Evolutionary conservation across 1,140 invertebrate genomes (phyloP).

Genomic region (Campoletis sonorensis): DNA sequence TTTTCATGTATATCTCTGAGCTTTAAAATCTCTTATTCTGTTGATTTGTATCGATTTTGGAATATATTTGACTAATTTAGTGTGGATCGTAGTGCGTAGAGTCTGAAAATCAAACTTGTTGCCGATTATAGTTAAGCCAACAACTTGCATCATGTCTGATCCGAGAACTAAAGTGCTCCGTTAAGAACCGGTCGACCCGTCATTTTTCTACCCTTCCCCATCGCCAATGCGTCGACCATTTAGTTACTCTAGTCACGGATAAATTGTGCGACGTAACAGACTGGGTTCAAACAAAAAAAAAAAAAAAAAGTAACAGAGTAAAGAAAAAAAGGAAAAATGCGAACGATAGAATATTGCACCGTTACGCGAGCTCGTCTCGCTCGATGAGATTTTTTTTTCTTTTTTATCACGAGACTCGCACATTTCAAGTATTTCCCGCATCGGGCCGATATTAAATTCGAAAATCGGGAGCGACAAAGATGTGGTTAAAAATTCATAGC

Average conservation of each 20-base stretch:
- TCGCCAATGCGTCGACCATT: constrained; percentile 7
- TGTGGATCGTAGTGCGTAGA: background rate
- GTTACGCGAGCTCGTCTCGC: constrained; percentile 5
- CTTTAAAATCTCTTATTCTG: too few relatives aligned
- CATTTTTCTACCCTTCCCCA: constrained; percentile 14
- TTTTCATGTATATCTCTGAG: too few relatives aligned
- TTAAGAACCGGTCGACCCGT: constrained; percentile 36
- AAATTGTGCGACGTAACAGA: constrained; percentile 33
- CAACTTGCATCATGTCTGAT: constrained; percentile 15
- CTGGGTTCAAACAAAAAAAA: background rate
- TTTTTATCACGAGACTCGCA: background rate
- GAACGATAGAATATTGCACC: constrained; percentile 10
- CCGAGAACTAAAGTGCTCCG: background rate
- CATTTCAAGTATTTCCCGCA: background rate
- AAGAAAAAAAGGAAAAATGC: background rate
- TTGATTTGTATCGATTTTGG: too few relatives aligned
- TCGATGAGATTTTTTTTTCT: background rate
- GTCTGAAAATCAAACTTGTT: background rate
- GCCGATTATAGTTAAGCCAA: constrained; percentile 14
- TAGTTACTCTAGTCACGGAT: constrained; percentile 34
- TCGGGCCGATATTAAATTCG: background rate
- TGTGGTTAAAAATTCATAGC: background rate
- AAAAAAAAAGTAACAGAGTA: background rate
- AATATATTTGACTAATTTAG: too few relatives aligned
- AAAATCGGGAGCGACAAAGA: background rate